Conservation (phyloP, 2,113 vertebrate species). For the Parotia lawesii region DNA sequence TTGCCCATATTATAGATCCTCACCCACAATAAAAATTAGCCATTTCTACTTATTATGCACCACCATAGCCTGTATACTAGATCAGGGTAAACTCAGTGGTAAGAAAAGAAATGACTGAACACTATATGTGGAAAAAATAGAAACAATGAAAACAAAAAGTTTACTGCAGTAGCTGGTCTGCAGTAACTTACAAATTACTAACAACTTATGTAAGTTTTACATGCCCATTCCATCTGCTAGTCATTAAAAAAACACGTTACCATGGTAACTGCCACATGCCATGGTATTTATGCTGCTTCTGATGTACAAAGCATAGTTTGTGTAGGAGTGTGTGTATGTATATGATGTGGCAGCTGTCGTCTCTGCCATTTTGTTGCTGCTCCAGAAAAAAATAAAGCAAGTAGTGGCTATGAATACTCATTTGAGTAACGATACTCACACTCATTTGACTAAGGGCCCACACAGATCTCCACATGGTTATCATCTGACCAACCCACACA, state of each 20-base stretch:
- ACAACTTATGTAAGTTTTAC: conserved; percentile 84
- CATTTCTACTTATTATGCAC: conserved; percentile 51
- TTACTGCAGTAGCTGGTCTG: conserved; percentile 76
- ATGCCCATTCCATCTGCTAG: conserved; percentile 82
- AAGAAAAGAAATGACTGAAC: conserved; percentile 54
- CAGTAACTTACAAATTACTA: conserved; percentile 83
- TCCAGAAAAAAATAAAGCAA: conserved; percentile 76
- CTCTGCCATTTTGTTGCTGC: conserved; percentile 82
- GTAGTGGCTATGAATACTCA: conserved; percentile 78
- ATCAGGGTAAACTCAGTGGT: conserved; percentile 50
- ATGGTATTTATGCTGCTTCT: conserved; percentile 82
- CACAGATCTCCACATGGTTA: conserved; percentile 44
- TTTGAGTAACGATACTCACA: conserved; percentile 71
- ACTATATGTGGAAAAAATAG: conserved; percentile 58
- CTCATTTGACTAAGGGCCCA: conserved; percentile 68
- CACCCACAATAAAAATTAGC: conserved; percentile 23
- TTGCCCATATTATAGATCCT: not conserved
- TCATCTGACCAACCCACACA: conserved; percentile 50
- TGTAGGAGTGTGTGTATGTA: conserved; percentile 82
- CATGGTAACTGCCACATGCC: conserved; percentile 80
- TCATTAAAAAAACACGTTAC: conserved; percentile 77
- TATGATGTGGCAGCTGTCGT: conserved; percentile 81
- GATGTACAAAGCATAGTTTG: conserved; percentile 82
- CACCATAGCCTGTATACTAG: conserved; percentile 21
- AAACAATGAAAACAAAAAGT: conserved; percentile 74